Evolutionary conservation across 2,888 invertebrate species (phyloP), one percentile per base, ranked within the genome.

Genomic region (Rosalia funebris): DNA sequence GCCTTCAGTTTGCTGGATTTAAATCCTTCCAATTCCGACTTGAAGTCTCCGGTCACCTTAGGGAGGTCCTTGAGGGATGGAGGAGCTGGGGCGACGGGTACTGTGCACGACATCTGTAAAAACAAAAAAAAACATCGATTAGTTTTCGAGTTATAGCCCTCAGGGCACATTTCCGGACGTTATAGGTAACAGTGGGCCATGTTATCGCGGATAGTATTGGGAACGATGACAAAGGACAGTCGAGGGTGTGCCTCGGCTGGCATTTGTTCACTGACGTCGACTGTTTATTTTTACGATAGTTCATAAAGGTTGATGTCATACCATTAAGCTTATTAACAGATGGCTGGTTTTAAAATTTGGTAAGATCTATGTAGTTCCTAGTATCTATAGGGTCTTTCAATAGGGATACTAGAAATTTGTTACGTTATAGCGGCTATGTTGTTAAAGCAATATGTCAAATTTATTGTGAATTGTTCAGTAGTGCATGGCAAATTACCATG

Each of bases 11-110:
- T 90, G 77, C 90, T 89, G 62, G 92, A 88, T 82, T 95, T 92
- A 86, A 98, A 98, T 48, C 90, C 91, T 82, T 95, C 93, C 74
- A 98, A 86, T 84, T 96, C 95, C 79, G 90, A 92, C 83, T 96
- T 96, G 68, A 96, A 86, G 81, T 93, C 92, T 57, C 88, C 87
- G 70, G 92, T 92, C 69, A 96, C 95, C 86, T 94, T 93, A 70
- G 95, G 95, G 75, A 95, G 87, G 84, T 95, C 93, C 85, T 95
- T 94, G 70, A 95, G 88, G 80, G 91, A 88, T 82, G 93, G 90
- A 74, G 88, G 85, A 72, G 87, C 87, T 77, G 88, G 87, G 84
- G 87, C 88, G 84, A 85, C 82, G 64, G 80, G 76, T 62, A 75
- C 70, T 70, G 76, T 72, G 71, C 81, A 81, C 67, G 81, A 77